Evolutionary conservation across 2,888 invertebrate species (phyloP), one percentile per base, ranked within the genome.

Genomic region (Physocephala rufipes): DNA sequence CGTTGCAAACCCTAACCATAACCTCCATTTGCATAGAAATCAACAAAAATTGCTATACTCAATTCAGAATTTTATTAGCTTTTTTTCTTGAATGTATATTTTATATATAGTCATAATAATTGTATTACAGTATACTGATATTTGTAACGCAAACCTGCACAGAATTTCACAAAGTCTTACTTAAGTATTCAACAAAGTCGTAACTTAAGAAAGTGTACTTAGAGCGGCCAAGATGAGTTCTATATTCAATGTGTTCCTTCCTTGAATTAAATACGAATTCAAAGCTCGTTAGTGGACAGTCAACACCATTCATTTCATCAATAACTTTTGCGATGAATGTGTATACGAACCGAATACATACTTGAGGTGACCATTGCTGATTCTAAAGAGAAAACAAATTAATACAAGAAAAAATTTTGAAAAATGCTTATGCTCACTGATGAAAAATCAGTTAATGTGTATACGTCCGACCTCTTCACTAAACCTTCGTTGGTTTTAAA

Each of bases 141-240:
- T 7, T 7, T 36, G 9, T 36, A 36, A 36, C 5, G 4, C 4
- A 36, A 9, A 36, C 36, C 9, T 36, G 9, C 9, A 7, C 36
- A 49, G 49, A 49, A 28, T 28, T 1, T 58, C 12, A 58, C 13
- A 28, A 9, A 28, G 5, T 28, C 26, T 61, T 45, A n/a, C 28
- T 9, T 21, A 68, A 30, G 30, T 24, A 21, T 24, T 59, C 36
- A 24, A 68, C 51, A 28, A 51, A 68, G n/a, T 30, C 61, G 7
- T 68, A 49, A 28, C 36, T 28, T 62, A 62, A 36, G 62, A 68
- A 68, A 24, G 62, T 51, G 30, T 62, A 36, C 13, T 61, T 21
- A 13, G 61, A 62, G 43, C 51, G 30, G 15, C 68, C 68, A 21
- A 21, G 21, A 24, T 68, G 68, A 36, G n/a, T 49, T 51, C 30